Evolutionary conservation across 1,140 invertebrate genomes (phyloP).

Genomic region (Rhagoletis zephyria): DNA sequence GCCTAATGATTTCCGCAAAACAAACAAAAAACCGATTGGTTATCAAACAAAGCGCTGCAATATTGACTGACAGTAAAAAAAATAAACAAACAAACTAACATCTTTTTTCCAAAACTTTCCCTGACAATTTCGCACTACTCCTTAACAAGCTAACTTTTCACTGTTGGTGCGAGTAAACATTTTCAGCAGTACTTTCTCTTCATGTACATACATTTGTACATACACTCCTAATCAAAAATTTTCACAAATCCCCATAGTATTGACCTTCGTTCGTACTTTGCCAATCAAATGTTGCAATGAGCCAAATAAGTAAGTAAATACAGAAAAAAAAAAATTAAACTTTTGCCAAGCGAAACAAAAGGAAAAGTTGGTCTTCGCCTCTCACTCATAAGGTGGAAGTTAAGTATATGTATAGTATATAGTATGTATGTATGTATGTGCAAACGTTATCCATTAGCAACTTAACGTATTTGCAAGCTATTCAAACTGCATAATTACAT

Average conservation of each 20-base stretch:
- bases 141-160: neutral
- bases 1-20: conserved; percentile 2
- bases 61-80: neutral
- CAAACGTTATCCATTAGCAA: neutral
- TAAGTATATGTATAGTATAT: too few relatives aligned
- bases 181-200: neutral
- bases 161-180: neutral
- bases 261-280: conserved; percentile 22
- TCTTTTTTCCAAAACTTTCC: neutral
- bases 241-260: neutral
- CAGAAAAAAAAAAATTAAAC: neutral
- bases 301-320: neutral
- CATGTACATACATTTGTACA: neutral
- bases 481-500: conserved; percentile 22
- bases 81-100: neutral
- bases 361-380: neutral
- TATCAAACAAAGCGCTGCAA: neutral
- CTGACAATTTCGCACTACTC: neutral
- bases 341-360: neutral
- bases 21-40: neutral
- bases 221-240: neutral
- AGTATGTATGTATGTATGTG: neutral
- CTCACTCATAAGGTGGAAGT: neutral
- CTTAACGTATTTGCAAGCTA: neutral
- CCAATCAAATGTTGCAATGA: conserved; percentile 20